These are phyloP conservation scores for Hylia prasina DNA, from an alignment of 2,113 vertebrate genomes.

Conservation along the genomic window DNA sequence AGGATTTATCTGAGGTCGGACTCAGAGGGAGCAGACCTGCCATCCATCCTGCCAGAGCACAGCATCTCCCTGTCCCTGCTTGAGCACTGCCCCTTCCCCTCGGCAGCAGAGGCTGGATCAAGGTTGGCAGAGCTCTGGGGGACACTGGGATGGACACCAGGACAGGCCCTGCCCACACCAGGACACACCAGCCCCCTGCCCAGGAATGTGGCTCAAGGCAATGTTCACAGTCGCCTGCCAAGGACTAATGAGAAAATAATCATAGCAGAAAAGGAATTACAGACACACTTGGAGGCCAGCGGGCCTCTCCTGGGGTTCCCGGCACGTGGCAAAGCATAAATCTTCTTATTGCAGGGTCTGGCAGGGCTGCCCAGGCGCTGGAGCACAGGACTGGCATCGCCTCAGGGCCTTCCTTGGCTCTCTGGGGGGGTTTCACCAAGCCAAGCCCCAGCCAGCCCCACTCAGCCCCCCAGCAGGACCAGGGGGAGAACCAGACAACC, in stretches of 20 bases:
- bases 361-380: not conserved
- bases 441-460: not conserved
- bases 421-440: not conserved
- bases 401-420: not conserved
- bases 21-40: not conserved
- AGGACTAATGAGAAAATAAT: not conserved
- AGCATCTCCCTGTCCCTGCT: not conserved
- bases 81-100: not conserved
- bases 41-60: not conserved
- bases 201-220: fast-evolving
- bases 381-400: not conserved
- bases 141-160: fast-evolving
- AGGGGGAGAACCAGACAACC: not conserved
- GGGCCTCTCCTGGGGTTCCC: not conserved
- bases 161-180: not conserved
- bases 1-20: constrained; percentile 9
- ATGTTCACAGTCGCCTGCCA: not conserved
- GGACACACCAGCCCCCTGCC: not conserved
- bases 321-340: not conserved
- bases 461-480: not conserved
- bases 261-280: not conserved
- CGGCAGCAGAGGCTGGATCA: fast-evolving
- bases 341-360: not conserved
- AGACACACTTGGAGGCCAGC: not conserved
- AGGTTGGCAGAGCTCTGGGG: not conserved